Base-by-base conservation (phyloP, 1,140 invertebrate genomes). In the Apolygus lucorum region DNA sequence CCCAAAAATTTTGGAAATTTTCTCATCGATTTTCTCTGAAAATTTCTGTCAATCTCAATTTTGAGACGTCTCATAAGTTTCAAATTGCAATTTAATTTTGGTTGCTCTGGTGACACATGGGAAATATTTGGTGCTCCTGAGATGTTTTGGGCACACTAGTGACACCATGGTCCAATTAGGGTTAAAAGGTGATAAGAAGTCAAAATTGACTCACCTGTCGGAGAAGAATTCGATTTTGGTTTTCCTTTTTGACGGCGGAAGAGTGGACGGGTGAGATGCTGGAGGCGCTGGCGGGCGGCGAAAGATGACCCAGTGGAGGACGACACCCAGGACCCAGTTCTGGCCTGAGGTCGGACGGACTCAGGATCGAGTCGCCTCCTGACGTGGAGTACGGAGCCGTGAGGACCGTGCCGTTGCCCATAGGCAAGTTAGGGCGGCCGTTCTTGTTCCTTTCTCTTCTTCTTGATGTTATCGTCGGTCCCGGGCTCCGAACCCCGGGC, bases 201-300 rank as follows among this genome's bases (percentile, higher is more conserved):
- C n/a, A n/a, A n/a, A n/a, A n/a, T n/a, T n/a, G n/a, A 82, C 86
- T 87, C 78, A 92, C 90, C 90, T 85, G 77, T 93, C 91, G 49
- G 87, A 86, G 78, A 90, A 86, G 72, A 91, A 86, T 75, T 93
- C 90, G 68, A 90, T 84, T 78, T 90, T 91, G 74, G 85, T 83
- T 77, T 87, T 89, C 81, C 87, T 87, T 78, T n/a, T 88, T 89
- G 62, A 22, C 27, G 28, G 70, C 24, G 54, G 69, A 59, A 26
- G 84, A 82, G 81, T 83, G 87, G 74, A 85, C 84, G 72, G 83
- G 89, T 76, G 81, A 90, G 74, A 85, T 84, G 82, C 85, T 89
- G 78, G 71, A 71, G 49, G 73, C 72, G 79, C 90, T 84, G 70
- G 82, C 85, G 74, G 85, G 87, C 52, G 84, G 86, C 62, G 84